A percentile compares a stretch with the other conserved stretches of the same genome.
Evolutionary conservation across 2,888 invertebrate species (phyloP).

Genomic region (Apotomis capreana): DNA sequence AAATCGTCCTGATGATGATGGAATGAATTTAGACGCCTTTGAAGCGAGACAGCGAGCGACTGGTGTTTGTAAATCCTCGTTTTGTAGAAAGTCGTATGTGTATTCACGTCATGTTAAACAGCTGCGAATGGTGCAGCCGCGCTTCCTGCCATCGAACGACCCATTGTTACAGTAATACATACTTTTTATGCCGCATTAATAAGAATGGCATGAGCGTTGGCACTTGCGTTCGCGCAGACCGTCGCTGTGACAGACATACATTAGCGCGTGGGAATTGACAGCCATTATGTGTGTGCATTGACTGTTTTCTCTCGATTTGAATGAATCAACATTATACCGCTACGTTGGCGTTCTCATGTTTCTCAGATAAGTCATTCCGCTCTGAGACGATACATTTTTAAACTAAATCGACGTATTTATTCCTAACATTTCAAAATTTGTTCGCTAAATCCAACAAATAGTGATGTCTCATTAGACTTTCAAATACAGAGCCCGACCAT

Average conservation of each 20-base stretch:
- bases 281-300: constrained; percentile 44
- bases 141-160: constrained; percentile 74
- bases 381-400: background rate
- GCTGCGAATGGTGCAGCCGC: constrained; percentile 67
- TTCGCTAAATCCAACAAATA: constrained; percentile 18
- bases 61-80: constrained; percentile 36
- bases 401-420: background rate
- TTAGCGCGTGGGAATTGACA: constrained; percentile 51
- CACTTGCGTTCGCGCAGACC: constrained; percentile 47
- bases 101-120: constrained; percentile 51
- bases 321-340: constrained; percentile 35
- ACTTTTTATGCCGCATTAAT: constrained; percentile 68
- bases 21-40: constrained; percentile 28
- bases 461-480: constrained; percentile 35
- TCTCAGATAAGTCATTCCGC: background rate
- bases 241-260: constrained; percentile 51
- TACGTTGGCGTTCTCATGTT: constrained; percentile 18
- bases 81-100: constrained; percentile 39
- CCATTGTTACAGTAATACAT: constrained; percentile 69
- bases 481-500: constrained; percentile 22
- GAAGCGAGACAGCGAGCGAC: constrained; percentile 15
- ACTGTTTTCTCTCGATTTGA: constrained; percentile 37
- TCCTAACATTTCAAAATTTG: constrained; percentile 1
- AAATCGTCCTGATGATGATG: constrained; percentile 27
- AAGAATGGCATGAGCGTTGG: constrained; percentile 52